Evolutionary conservation across 2,888 invertebrate species (phyloP).

Genomic region (Synanthedon myopaeformis): DNA sequence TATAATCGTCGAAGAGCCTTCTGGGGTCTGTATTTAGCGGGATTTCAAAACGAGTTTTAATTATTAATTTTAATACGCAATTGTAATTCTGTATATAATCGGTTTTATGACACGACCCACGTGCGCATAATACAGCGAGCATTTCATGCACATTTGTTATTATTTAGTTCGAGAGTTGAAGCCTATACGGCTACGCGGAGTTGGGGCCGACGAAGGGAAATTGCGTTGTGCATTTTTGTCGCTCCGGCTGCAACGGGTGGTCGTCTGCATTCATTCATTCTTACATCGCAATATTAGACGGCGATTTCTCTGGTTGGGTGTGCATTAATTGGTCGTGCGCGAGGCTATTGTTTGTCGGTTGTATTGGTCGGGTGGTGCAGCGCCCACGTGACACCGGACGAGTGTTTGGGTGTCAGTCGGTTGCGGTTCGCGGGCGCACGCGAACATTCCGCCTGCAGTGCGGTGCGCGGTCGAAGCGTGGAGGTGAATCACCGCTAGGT

Average conservation of each 20-base stretch:
- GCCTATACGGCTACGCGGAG: background rate
- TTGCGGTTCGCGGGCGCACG: slow-evolving; percentile 47
- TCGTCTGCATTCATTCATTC: slow-evolving; percentile 27
- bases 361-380: slow-evolving; percentile 33
- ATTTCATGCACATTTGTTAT: slow-evolving; percentile 78
- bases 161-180: slow-evolving; percentile 77
- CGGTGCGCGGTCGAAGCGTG: slow-evolving; percentile 41
- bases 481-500: slow-evolving; percentile 64
- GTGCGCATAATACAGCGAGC: slow-evolving; percentile 61
- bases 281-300: slow-evolving; percentile 36
- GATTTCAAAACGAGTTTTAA: slow-evolving; percentile 37
- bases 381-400: slow-evolving; percentile 54
- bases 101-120: slow-evolving; percentile 64
- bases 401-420: slow-evolving; percentile 64
- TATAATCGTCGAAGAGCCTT: slow-evolving; percentile 44
- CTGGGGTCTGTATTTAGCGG: slow-evolving; percentile 27
- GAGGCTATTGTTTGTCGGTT: slow-evolving; percentile 29
- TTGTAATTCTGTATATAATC: slow-evolving; percentile 34
- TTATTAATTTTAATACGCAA: slow-evolving; percentile 25
- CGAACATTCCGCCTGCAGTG: slow-evolving; percentile 55
- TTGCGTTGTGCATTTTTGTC: slow-evolving; percentile 49
- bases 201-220: slow-evolving; percentile 45
- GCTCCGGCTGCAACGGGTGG: slow-evolving; percentile 31
- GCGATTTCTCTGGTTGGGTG: slow-evolving; percentile 33
- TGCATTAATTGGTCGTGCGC: slow-evolving; percentile 45